Conservation (phyloP, 2,888 invertebrate species). For the Acanthosepion esculentum region DNA sequence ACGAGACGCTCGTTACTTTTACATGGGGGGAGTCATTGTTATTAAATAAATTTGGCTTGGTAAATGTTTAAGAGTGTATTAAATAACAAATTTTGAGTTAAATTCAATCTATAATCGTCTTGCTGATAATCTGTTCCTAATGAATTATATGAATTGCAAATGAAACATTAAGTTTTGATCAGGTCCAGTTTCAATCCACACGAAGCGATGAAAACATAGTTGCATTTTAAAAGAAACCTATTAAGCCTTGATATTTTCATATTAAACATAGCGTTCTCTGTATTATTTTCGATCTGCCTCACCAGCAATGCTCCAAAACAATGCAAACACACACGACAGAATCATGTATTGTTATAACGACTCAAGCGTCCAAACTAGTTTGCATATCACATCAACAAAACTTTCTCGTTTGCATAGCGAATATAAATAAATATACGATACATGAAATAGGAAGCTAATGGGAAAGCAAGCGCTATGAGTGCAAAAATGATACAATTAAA, state of each 20-base stretch:
- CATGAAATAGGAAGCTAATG: not conserved
- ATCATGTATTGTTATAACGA: not conserved
- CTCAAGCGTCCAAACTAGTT: not conserved
- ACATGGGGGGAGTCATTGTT: not conserved
- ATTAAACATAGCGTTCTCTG: not conserved
- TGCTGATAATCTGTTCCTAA: not conserved
- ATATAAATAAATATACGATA: slow-evolving; percentile 18
- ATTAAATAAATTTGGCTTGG: not conserved
- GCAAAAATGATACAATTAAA: not conserved
- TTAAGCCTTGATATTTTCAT: not conserved
- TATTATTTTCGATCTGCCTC: not conserved
- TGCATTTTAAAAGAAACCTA: not conserved
- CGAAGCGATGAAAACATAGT: not conserved
- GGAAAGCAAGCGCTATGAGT: not conserved
- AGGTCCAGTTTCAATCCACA: not conserved
- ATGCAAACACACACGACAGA: not conserved
- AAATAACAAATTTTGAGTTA: not conserved
- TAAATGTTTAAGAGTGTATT: not conserved
- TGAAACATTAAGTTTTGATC: not conserved
- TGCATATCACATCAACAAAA: not conserved
- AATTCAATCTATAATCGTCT: not conserved
- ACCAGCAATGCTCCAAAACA: not conserved
- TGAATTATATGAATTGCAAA: not conserved
- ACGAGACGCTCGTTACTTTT: not conserved
- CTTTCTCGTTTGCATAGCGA: not conserved